Base-by-base conservation (phyloP, 2,888 invertebrate genomes). In the Lepeophtheirus nordmannii region DNA sequence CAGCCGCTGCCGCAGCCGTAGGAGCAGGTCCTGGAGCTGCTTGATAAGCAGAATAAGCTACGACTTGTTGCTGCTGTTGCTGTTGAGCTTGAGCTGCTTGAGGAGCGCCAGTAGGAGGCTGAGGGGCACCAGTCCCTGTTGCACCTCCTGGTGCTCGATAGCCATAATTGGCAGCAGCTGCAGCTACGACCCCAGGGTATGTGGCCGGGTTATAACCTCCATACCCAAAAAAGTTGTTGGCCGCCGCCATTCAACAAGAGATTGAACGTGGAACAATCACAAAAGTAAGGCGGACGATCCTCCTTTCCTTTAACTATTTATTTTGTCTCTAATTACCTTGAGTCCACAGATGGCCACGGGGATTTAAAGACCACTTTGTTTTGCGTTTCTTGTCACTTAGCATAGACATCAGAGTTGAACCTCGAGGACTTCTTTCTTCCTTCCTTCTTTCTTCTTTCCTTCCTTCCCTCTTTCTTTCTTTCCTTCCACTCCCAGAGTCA, bases 21-120 rank as follows among this genome's bases (percentile, higher is more conserved):
- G 68, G 62, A 30, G 68, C 69, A 38, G 62, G 67, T 53, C 68
- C 67, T 41, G 68, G 67, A 22, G 69, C 69, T 41, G 69, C 67
- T 67, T 20, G 60, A 60, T 60, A 60, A 23, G 60, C 60, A 11
- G 60, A 60, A n/a, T 60, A 60, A 14, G 60, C 60, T 23, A 9
- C 37, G 22, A 17, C 17, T 5, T n/a, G n/a, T 14, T 14, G 84
- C 85, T 67, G 87, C 68, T n/a, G 87, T 72, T 67, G 87, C 68
- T n/a, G 87, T 72, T 86, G 85, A 58, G 88, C 87, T 70, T 85
- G 85, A 74, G 87, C 87, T 79, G 39, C 10, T n/a, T 39, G n/a
- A 40, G n/a, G 17, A 10, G 17, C 41, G 9, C 56, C 22, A 37
- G 22, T 60, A 10, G 60, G 60, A 20, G 57, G 57, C 22, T 46